Conservation (phyloP, 1,140 invertebrate genomes). For the Monochamus saltuarius region DNA sequence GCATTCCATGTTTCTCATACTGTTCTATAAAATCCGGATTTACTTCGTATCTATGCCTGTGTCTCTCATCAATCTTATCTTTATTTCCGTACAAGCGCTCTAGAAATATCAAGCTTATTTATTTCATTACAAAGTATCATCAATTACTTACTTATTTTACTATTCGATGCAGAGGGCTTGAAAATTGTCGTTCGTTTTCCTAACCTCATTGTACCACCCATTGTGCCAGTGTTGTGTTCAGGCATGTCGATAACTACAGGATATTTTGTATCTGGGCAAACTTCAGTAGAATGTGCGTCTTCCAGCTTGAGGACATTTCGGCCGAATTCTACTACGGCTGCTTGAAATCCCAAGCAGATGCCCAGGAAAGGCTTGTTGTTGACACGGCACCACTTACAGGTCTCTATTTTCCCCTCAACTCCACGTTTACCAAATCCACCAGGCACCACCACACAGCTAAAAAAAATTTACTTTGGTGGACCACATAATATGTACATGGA, state of each 20-base stretch:
- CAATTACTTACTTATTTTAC: conserved; percentile 68
- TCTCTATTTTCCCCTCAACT: conserved; percentile 94
- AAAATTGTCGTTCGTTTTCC: conserved; percentile 90
- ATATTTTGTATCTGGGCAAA: conserved; percentile 61
- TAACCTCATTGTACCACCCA: conserved; percentile 98
- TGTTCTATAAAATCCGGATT: conserved; percentile 83
- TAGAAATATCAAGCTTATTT: conserved; percentile 51
- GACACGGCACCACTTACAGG: conserved; percentile 89
- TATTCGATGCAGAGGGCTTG: conserved; percentile 52
- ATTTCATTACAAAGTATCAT: not conserved
- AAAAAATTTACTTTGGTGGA: conserved; percentile 33
- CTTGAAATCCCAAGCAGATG: conserved; percentile 96
- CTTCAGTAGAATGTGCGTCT: conserved; percentile 86
- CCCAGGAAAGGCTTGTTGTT: conserved; percentile 91
- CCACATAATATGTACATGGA: too few relatives aligned
- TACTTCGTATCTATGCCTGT: conserved; percentile 94
- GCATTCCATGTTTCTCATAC: conserved; percentile 81
- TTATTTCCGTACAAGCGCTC: conserved; percentile 83
- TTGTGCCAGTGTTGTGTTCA: conserved; percentile 88
- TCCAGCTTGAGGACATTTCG: conserved; percentile 78
- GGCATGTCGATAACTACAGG: conserved; percentile 98
- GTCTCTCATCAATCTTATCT: conserved; percentile 88
- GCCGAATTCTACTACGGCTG: conserved; percentile 96
- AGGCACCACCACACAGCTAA: conserved; percentile 91
- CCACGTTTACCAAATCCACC: conserved; percentile 89